Percentiles rank a stretch among this genome's conserved stretches.
Evolutionary conservation across 2,113 vertebrate species (phyloP).

Genomic region (Meles meles): DNA sequence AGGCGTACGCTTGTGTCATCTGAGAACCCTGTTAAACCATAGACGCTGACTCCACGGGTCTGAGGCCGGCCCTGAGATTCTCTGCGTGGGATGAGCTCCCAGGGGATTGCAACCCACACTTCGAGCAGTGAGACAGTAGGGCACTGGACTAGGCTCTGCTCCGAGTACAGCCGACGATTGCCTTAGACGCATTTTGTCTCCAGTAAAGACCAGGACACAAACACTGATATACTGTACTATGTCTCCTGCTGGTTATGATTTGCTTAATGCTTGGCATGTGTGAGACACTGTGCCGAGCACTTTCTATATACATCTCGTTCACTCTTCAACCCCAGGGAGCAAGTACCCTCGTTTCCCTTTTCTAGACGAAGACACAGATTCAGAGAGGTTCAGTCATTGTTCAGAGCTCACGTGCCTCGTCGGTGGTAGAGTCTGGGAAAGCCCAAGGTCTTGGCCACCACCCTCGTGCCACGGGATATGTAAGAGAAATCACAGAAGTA

Average conservation of each 20-base stretch:
- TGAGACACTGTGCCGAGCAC: background rate
- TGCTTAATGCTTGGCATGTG: background rate
- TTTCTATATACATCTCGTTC: background rate
- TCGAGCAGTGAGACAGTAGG: background rate
- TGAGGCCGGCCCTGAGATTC: background rate
- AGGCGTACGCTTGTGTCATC: background rate
- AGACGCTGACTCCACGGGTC: background rate
- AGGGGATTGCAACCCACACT: background rate
- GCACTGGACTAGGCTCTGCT: background rate
- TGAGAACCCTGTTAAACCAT: background rate
- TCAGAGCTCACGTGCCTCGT: background rate
- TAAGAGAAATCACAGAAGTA: background rate
- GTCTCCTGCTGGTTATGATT: background rate
- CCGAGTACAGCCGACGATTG: background rate
- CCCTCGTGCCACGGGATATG: background rate
- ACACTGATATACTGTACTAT: background rate
- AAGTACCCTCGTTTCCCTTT: background rate
- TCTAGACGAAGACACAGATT: background rate
- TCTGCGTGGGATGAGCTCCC: background rate
- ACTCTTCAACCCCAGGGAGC: background rate
- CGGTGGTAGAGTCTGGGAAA: background rate
- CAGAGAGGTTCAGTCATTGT: background rate
- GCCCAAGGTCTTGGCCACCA: background rate
- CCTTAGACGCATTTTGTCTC: background rate
- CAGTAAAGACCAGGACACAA: background rate